Evolutionary conservation across 2,888 invertebrate species (phyloP).

Genomic region (Aricia artaxerxes): DNA sequence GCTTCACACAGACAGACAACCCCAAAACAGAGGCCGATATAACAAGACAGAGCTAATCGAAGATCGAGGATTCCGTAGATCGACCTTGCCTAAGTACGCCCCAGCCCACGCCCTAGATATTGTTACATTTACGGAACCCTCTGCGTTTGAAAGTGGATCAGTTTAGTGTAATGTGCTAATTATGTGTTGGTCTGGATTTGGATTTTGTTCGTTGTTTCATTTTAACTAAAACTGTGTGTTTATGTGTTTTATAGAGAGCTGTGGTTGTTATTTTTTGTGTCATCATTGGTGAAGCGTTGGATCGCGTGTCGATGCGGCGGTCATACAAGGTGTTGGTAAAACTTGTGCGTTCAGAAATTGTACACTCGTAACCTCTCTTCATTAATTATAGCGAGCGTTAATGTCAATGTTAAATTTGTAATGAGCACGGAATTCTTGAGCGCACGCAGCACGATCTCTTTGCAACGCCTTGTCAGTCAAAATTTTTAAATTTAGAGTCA

Average conservation of each 20-base stretch:
- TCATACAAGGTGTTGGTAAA: constrained; percentile 43
- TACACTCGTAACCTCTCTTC: constrained; percentile 28
- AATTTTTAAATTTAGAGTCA: constrained; percentile 32
- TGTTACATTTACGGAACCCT: constrained; percentile 64
- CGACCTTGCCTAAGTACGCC: constrained; percentile 51
- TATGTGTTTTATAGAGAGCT: constrained; percentile 73
- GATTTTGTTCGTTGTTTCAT: constrained; percentile 79
- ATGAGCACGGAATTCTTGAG: constrained; percentile 29
- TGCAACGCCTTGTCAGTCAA: constrained; percentile 34
- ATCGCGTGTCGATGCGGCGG: constrained; percentile 59
- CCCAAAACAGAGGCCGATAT: constrained; percentile 37
- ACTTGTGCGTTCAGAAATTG: constrained; percentile 53
- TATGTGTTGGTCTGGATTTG: constrained; percentile 78
- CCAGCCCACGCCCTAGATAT: constrained; percentile 41
- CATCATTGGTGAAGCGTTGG: constrained; percentile 60
- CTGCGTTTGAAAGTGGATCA: constrained; percentile 55
- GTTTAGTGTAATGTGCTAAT: constrained; percentile 79
- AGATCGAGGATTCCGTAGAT: constrained; percentile 68
- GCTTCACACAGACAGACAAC: constrained; percentile 44
- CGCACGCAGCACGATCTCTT: constrained; percentile 31
- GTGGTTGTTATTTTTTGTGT: constrained; percentile 64
- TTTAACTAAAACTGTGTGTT: constrained; percentile 78
- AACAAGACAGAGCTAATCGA: constrained; percentile 52
- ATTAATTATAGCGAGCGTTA: constrained; percentile 25
- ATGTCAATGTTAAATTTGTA: not conserved